Conservation (phyloP, 2,113 vertebrate genomes). For the Jaculus jaculus region DNA sequence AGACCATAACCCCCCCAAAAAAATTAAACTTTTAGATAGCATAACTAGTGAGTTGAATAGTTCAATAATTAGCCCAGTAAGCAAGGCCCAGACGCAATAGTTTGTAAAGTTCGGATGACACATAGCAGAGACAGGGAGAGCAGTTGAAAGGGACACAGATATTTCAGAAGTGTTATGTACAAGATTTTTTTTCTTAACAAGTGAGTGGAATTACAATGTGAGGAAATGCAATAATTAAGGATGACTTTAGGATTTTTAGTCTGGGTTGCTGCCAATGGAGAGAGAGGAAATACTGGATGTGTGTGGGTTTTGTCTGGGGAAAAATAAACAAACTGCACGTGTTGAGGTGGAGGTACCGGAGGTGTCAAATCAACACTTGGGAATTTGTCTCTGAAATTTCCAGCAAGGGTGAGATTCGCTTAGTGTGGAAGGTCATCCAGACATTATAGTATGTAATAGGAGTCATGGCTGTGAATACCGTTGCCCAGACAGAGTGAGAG, state of each 20-base stretch:
- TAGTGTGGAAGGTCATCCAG: background rate
- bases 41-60: background rate
- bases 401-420: background rate
- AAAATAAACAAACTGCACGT: background rate
- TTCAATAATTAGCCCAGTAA: background rate
- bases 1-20: background rate
- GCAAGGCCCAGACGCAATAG: background rate
- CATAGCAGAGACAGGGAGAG: background rate
- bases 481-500: background rate
- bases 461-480: background rate
- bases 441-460: background rate
- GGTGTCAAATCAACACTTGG: background rate
- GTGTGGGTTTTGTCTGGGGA: background rate
- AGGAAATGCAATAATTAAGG: background rate
- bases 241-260: background rate
- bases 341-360: background rate
- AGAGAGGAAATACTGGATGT: background rate
- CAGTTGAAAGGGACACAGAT: background rate
- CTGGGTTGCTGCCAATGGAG: background rate
- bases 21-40: background rate
- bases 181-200: background rate
- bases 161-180: background rate
- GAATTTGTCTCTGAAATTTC: background rate
- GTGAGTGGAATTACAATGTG: background rate
- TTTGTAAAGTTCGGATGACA: background rate